A percentile compares a stretch with the other conserved stretches of the same genome.
These are phyloP conservation scores for Cybosia mesomella DNA, from an alignment of 2,888 invertebrate genomes.

Conservation along the genomic window DNA sequence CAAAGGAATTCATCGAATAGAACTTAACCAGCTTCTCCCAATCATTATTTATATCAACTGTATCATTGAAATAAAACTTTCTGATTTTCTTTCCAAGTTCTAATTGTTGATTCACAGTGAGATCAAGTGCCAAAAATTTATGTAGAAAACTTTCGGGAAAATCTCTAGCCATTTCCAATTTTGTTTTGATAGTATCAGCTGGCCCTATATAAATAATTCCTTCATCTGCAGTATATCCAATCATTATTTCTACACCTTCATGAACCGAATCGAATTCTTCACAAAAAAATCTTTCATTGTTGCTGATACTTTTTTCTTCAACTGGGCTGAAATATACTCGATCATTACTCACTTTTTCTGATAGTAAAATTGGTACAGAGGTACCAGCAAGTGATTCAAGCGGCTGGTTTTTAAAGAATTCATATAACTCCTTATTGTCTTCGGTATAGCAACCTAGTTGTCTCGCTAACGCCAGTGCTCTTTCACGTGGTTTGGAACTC, in stretches of 20 bases:
- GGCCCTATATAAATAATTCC: slow-evolving; percentile 69
- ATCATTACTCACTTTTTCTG: slow-evolving; percentile 17
- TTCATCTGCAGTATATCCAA: slow-evolving; percentile 90
- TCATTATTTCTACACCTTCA: slow-evolving; percentile 87
- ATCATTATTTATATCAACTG: slow-evolving; percentile 30
- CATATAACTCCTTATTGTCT: slow-evolving; percentile 30
- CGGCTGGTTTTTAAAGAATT: slow-evolving; percentile 48
- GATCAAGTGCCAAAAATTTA: slow-evolving; percentile 35
- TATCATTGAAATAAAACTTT: slow-evolving; percentile 49
- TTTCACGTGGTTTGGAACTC: slow-evolving; percentile 75
- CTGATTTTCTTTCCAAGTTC: slow-evolving; percentile 52
- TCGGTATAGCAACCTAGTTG: slow-evolving; percentile 46
- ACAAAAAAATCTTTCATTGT: slow-evolving; percentile 52
- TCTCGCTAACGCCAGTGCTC: slow-evolving; percentile 48
- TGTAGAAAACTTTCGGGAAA: slow-evolving; percentile 52
- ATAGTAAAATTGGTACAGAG: slow-evolving; percentile 29
- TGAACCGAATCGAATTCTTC: slow-evolving; percentile 74
- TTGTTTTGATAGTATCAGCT: slow-evolving; percentile 30
- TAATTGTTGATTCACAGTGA: slow-evolving; percentile 44
- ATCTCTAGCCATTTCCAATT: slow-evolving; percentile 40
- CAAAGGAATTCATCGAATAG: slow-evolving; percentile 48
- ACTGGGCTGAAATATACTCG: slow-evolving; percentile 42
- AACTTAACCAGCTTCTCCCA: slow-evolving; percentile 47
- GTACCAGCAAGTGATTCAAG: slow-evolving; percentile 34
- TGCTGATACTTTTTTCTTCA: slow-evolving; percentile 50